These are phyloP conservation scores for Sarcoramphus papa DNA, from an alignment of 2,797 vertebrate genomes.

Conservation along the genomic window DNA sequence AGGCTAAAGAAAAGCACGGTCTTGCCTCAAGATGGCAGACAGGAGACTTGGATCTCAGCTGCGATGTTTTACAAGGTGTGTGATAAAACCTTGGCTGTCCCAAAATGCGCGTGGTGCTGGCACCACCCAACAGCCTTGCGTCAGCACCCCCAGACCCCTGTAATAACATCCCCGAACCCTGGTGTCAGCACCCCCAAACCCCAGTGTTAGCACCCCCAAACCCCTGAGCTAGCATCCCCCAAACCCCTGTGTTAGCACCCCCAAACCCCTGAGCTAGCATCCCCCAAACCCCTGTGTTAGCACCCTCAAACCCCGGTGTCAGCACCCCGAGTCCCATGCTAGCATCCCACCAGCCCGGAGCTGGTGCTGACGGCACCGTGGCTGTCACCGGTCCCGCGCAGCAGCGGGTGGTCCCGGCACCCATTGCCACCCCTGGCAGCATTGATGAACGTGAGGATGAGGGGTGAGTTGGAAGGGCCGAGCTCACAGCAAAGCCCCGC, in stretches of 20 bases:
- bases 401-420: neutral
- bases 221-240: too few species aligned
- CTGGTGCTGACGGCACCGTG: neutral
- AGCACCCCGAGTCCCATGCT: neutral
- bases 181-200: neutral
- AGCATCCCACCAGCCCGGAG: neutral
- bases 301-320: neutral
- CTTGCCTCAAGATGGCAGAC: constrained; percentile 16
- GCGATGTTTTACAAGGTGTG: rapidly evolving
- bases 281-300: neutral
- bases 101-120: rapidly evolving
- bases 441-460: rapidly evolving
- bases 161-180: too few species aligned
- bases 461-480: neutral
- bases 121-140: neutral
- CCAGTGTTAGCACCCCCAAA: rapidly evolving
- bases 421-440: neutral
- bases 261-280: neutral
- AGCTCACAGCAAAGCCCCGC: neutral
- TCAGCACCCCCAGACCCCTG: neutral
- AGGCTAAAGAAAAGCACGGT: neutral
- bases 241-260: neutral
- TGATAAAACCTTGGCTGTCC: neutral
- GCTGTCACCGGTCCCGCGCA: neutral
- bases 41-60: neutral